Evolutionary conservation across 2,888 invertebrate species (phyloP).

Genomic region (Tipula vernalis): DNA sequence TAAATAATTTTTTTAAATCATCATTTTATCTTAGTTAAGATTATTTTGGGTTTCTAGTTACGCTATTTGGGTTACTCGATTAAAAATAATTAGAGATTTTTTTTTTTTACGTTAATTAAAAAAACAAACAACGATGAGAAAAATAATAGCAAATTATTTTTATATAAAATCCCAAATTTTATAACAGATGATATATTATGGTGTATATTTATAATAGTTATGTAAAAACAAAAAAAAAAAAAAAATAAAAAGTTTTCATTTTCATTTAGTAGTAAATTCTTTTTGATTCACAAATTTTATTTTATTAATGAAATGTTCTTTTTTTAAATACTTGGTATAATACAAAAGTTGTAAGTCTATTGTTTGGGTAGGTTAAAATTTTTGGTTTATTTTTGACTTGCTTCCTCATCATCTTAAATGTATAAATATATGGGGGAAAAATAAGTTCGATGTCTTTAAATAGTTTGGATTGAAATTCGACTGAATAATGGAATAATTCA

Average conservation of each 20-base stretch:
- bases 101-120: not conserved
- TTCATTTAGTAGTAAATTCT: not conserved
- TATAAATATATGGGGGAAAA: not conserved
- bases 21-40: not conserved
- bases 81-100: not conserved
- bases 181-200: not conserved
- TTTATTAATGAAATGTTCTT: not conserved
- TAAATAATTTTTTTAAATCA: not conserved
- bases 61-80: not conserved
- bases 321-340: not conserved
- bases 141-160: not conserved
- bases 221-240: not conserved
- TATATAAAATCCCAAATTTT: not conserved
- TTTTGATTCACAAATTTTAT: not conserved
- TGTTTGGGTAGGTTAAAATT: not conserved
- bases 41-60: not conserved
- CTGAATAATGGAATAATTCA: not conserved
- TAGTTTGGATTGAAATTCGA: not conserved
- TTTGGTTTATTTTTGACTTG: not conserved
- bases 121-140: not conserved
- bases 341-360: not conserved
- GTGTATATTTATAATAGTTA: not conserved
- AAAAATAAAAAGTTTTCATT: not conserved
- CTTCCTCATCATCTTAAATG: not conserved
- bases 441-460: not conserved